Percentiles rank a stretch among this genome's conserved stretches.
Evolutionary conservation across 2,888 invertebrate genomes (phyloP).

Genomic region (Apodemia mormo): DNA sequence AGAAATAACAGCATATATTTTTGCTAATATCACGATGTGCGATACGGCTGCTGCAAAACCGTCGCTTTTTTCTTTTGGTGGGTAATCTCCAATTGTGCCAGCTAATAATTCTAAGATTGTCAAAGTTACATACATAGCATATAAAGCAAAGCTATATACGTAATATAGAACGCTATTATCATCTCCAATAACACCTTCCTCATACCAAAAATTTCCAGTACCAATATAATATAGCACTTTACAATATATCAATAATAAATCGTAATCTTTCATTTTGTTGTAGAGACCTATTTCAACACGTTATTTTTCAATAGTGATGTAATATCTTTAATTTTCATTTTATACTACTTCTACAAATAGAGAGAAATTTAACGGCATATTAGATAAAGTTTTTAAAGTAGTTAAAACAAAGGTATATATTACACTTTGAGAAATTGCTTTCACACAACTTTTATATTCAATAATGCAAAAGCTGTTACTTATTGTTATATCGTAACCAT

Average conservation of each 20-base stretch:
- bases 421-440: neutral
- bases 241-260: conserved; percentile 56
- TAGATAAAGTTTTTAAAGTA: neutral
- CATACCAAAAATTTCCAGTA: conserved; percentile 69
- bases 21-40: conserved; percentile 65
- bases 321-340: neutral
- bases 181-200: conserved; percentile 52
- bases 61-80: conserved; percentile 66
- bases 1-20: conserved; percentile 54
- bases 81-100: conserved; percentile 56
- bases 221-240: conserved; percentile 57
- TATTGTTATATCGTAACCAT: too few relatives aligned
- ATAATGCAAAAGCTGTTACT: too few relatives aligned
- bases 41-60: conserved; percentile 63
- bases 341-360: neutral
- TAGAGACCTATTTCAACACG: neutral
- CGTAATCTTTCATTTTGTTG: conserved; percentile 56
- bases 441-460: neutral
- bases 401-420: neutral
- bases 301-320: neutral
- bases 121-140: conserved; percentile 55
- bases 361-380: neutral
- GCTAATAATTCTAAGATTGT: conserved; percentile 67
- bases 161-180: conserved; percentile 55
- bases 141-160: conserved; percentile 46